A percentile compares a stretch with the other conserved stretches of the same genome.
phyloP scores from a whole-genome alignment of 2,113 vertebrate species.

The Saguinus midas region DNA sequence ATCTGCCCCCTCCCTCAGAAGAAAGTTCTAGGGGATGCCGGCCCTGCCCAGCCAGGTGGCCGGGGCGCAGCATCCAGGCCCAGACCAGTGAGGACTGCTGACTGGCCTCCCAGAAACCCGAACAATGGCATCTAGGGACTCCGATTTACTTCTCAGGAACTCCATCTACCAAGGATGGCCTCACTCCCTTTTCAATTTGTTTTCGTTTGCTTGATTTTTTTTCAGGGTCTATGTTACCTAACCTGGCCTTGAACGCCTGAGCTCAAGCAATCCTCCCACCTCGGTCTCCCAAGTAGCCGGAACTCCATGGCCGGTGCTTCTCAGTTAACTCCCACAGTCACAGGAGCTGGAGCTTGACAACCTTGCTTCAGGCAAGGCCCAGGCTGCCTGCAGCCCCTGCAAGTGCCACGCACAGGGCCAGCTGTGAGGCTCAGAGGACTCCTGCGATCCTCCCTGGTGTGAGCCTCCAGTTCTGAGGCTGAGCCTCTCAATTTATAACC shows the following conservation, averaged over 20 bases:
- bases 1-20: neutral
- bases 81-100: accelerated
- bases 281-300: neutral
- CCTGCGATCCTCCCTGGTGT: neutral
- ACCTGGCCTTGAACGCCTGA: neutral
- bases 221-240: neutral
- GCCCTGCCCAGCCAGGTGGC: neutral
- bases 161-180: neutral
- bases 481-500: neutral
- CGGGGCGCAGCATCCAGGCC: accelerated
- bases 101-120: accelerated
- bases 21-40: accelerated
- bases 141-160: neutral
- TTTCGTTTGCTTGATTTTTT: neutral
- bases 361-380: neutral
- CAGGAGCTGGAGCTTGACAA: accelerated
- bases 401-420: neutral
- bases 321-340: neutral
- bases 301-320: neutral
- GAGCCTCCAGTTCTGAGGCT: neutral
- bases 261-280: neutral
- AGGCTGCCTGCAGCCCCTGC: neutral
- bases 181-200: neutral
- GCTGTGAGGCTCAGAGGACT: accelerated
- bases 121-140: neutral